These are phyloP conservation scores for Leptinotarsa rubiginosa DNA, from an alignment of 2,888 invertebrate species.

Conservation along the genomic window DNA sequence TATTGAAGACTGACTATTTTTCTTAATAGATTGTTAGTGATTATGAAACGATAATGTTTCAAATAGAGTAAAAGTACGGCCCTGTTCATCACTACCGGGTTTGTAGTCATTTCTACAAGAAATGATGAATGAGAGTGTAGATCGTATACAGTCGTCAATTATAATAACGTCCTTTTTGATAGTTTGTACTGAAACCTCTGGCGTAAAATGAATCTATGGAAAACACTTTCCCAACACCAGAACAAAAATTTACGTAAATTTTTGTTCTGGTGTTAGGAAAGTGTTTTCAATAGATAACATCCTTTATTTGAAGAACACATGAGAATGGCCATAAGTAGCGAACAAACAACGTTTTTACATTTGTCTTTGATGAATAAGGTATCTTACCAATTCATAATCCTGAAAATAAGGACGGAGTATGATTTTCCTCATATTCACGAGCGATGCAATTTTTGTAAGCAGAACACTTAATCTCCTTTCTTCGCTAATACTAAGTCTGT, in stretches of 20 bases:
- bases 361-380: slow-evolving; percentile 10
- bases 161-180: too few relatives aligned
- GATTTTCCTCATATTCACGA: slow-evolving; percentile 70
- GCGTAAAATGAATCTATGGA: too few relatives aligned
- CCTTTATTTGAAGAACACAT: too few relatives aligned
- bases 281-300: too few relatives aligned
- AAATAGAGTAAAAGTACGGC: not conserved
- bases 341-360: not conserved
- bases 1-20: too few relatives aligned
- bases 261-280: too few relatives aligned
- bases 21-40: too few relatives aligned
- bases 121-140: not conserved
- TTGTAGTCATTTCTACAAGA: not conserved
- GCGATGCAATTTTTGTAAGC: slow-evolving; percentile 78
- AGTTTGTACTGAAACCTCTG: too few relatives aligned
- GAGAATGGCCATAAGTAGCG: too few relatives aligned
- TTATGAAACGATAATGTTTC: not conserved
- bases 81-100: not conserved
- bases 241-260: too few relatives aligned
- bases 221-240: too few relatives aligned
- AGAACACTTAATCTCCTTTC: slow-evolving; percentile 76
- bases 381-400: slow-evolving; percentile 75
- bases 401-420: slow-evolving; percentile 80
- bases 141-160: slow-evolving; percentile 2
- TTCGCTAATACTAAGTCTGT: slow-evolving; percentile 75